phyloP scores from a whole-genome alignment of 1,140 invertebrate species.

The Chlorops oryzae region DNA sequence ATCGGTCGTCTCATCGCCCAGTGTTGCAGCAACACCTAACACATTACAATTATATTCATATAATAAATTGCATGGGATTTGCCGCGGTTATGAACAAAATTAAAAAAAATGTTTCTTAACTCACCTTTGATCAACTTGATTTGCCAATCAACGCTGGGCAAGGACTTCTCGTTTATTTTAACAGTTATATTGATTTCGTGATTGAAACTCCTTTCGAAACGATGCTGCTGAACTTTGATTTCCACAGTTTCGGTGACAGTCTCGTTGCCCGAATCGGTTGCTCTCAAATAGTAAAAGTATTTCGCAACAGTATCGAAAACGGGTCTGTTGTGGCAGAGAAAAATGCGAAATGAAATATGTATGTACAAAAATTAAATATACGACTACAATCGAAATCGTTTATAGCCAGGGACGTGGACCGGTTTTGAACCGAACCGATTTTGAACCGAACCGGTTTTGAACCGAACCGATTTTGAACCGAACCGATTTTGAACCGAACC shows the following conservation, averaged over 20 bases:
- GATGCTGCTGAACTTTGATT: constrained; percentile 76
- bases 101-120: too few relatives aligned
- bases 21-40: constrained; percentile 25
- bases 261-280: constrained; percentile 67
- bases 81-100: too few relatives aligned
- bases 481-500: too few relatives aligned
- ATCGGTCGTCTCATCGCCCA: constrained; percentile 29
- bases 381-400: too few relatives aligned
- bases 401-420: too few relatives aligned
- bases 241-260: constrained; percentile 65
- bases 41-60: constrained; percentile 1
- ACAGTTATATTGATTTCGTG: constrained; percentile 69
- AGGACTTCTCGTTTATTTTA: constrained; percentile 57
- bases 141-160: constrained; percentile 63
- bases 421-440: too few relatives aligned
- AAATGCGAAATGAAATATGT: too few relatives aligned
- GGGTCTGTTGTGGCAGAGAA: too few relatives aligned
- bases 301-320: constrained; percentile 77
- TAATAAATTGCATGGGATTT: too few relatives aligned
- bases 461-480: too few relatives aligned
- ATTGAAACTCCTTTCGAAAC: constrained; percentile 66
- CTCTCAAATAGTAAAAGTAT: constrained; percentile 72
- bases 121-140: constrained; percentile 59
- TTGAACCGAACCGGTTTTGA: too few relatives aligned
- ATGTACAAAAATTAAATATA: too few relatives aligned